Evolutionary conservation across 2,888 invertebrate genomes (phyloP), one percentile per base, ranked within the genome.

Genomic region (Thera britannica): DNA sequence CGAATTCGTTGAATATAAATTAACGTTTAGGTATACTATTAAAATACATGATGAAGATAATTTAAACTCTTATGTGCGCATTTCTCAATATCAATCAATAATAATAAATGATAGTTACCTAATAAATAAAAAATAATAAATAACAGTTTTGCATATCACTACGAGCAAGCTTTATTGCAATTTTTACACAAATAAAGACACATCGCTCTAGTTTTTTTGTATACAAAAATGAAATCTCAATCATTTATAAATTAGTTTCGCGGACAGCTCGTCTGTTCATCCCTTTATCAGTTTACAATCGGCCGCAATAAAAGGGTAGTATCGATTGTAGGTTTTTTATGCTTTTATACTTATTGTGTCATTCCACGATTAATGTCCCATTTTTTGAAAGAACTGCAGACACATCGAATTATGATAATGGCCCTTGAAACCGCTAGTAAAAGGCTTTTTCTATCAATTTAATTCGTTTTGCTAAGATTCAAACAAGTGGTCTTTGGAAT

Each of bases 231-330:
- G 84, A 91, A 92, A 90, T 89, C 92, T 93, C 92, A 91, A 93
- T 93, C 85, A 93, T 91, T 93, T 92, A 92, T 91, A 89, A 92
- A 93, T 93, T 93, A 91, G 93, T 86, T 88, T 80, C 89, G 92
- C 88, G 92, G 92, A 92, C 92, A 93, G 90, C 85, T 83, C 82
- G 82, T 79, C 82, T 82, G 85, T 89, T 92, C 92, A 92, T 91
- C 90, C 92, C 89, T 92, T 93, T 92, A 93, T 92, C 90, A 86
- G 83, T 83, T 84, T 82, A 88, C 90, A 92, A 93, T 92, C 90
- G 85, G 82, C 86, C 85, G 85, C 86, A 88, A 90, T 90, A 92
- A 92, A 91, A 90, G 92, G 92, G 91, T 92, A 89, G 84, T 83
- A 85, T 82, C 84, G 88, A 89, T 90, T 90, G 90, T 90, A 78